Evolutionary conservation across 2,113 vertebrate genomes (phyloP), one percentile per base, ranked within the genome.

Genomic region (Ochotona curzoniae): DNA sequence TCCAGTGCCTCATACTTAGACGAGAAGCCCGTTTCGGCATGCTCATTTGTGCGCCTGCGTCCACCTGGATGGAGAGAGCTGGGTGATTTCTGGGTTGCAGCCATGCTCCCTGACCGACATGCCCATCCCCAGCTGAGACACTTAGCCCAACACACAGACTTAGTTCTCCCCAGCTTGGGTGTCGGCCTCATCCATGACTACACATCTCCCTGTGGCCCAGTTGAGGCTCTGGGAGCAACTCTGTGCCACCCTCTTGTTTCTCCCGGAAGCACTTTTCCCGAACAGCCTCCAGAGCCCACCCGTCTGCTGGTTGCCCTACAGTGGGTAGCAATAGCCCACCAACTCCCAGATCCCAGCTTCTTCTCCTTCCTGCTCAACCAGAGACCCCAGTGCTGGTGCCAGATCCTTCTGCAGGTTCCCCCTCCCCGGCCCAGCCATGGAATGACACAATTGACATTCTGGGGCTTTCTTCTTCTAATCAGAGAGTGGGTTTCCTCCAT

Each of bases 401-500:
- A 7, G 64, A 91, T 51, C 75, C 78, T 83, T 83, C 75, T 80
- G 15, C 83, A 61, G 17, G 26, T 60, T 70, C 38, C 30, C 17
- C 79, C 7, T 28, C 70, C 66, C 78, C 78, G 71, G 78, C 23
- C 44, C 25, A 67, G 78, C 83, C 75, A 54, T 54, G 35, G 90
- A 92, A 88, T 78, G 75, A 82, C 82, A 63, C 57, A 44, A 12
- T 0, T 74, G 74, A 83, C 82, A 51, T 35, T 15, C 88, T 66
- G 83, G 7, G 26, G 2, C 47, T 28, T 14, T 60, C 8, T 49
- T 13, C 47, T 96, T 89, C 85, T 28, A 90, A 95, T 94, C 87
- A 95, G 94, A 92, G 84, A 92, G 94, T 94, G 91, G 94, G 54
- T 95, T 96, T 94, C 96, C 85, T 89, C 75, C 94, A 93, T 97